A percentile compares a stretch with the other conserved stretches of the same genome.
phyloP scores from a whole-genome alignment of 2,888 invertebrate genomes.

The Lordiphosa andalusiaca region DNA sequence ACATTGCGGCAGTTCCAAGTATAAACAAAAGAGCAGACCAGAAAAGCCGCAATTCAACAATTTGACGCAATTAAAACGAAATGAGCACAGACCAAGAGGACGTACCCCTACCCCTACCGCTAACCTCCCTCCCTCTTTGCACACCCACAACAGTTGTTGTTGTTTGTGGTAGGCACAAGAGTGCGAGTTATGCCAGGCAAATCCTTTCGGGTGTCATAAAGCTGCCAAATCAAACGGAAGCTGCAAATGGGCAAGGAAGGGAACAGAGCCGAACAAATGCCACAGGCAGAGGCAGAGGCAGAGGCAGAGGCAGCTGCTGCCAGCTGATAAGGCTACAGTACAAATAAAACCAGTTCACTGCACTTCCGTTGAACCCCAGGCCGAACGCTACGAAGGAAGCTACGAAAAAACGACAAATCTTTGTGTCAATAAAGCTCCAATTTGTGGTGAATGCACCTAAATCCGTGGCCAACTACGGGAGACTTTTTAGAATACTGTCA shows the following conservation, averaged over 20 bases:
- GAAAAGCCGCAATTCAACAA: constrained; percentile 57
- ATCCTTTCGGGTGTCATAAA: constrained; percentile 68
- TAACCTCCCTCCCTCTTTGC: not conserved
- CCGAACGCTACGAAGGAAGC: too few species aligned
- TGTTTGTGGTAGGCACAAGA: constrained; percentile 29
- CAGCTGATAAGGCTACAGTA: too few species aligned
- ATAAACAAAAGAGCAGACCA: constrained; percentile 50
- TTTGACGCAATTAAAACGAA: constrained; percentile 71
- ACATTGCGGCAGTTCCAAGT: constrained; percentile 43
- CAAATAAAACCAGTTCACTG: too few species aligned
- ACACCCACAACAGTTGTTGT: constrained; percentile 47
- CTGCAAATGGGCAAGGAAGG: constrained; percentile 43
- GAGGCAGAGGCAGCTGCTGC: not conserved
- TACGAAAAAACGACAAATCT: too few species aligned
- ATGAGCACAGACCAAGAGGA: constrained; percentile 51
- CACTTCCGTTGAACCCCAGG: too few species aligned
- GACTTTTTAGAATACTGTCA: too few species aligned
- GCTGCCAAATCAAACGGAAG: constrained; percentile 71
- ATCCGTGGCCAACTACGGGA: too few species aligned
- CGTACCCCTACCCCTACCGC: constrained; percentile 12
- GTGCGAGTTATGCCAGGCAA: constrained; percentile 31
- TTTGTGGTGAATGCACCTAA: too few species aligned
- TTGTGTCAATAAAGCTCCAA: too few species aligned
- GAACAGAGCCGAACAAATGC: too few species aligned
- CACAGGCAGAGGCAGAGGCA: not conserved